These are phyloP conservation scores for Polymixis flavicincta DNA, from an alignment of 2,888 invertebrate genomes.

Conservation along the genomic window DNA sequence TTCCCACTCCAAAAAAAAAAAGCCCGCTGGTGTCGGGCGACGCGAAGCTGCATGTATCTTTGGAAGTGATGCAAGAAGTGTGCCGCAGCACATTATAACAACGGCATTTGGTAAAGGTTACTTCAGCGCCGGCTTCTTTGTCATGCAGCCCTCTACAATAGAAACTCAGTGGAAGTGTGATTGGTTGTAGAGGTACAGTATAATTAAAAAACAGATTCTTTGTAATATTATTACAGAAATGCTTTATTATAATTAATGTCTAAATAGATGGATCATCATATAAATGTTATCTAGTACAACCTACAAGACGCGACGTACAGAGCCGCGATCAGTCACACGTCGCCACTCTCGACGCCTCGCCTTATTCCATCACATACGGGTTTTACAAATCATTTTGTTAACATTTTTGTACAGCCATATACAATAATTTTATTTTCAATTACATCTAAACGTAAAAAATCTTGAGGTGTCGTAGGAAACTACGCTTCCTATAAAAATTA, in stretches of 20 bases:
- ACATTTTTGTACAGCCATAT: conserved; percentile 91
- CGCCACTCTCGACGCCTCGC: conserved; percentile 83
- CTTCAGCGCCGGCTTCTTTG: background rate
- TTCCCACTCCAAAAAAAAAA: too few relatives aligned
- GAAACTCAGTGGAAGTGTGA: background rate
- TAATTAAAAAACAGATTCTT: conserved; percentile 81
- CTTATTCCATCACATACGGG: conserved; percentile 89
- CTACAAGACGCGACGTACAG: conserved; percentile 85
- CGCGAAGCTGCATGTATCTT: too few relatives aligned
- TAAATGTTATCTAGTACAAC: conserved; percentile 91
- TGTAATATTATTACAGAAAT: conserved; percentile 92
- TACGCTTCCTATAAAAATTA: conserved; percentile 90
- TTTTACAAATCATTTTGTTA: conserved; percentile 90
- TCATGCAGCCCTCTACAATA: background rate
- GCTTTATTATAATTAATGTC: conserved; percentile 92
- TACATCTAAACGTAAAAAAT: conserved; percentile 91
- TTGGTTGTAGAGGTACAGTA: background rate
- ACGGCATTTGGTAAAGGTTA: too few relatives aligned
- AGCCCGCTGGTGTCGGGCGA: too few relatives aligned
- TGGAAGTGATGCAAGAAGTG: too few relatives aligned
- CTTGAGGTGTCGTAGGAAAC: conserved; percentile 90
- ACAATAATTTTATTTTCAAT: conserved; percentile 91
- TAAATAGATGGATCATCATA: conserved; percentile 92
- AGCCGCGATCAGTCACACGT: conserved; percentile 77
- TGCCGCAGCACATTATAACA: too few relatives aligned